Percentiles rank a stretch among this genome's conserved stretches.
Conservation (phyloP, 1,140 invertebrate genomes). For the Procambarus clarkii region DNA sequence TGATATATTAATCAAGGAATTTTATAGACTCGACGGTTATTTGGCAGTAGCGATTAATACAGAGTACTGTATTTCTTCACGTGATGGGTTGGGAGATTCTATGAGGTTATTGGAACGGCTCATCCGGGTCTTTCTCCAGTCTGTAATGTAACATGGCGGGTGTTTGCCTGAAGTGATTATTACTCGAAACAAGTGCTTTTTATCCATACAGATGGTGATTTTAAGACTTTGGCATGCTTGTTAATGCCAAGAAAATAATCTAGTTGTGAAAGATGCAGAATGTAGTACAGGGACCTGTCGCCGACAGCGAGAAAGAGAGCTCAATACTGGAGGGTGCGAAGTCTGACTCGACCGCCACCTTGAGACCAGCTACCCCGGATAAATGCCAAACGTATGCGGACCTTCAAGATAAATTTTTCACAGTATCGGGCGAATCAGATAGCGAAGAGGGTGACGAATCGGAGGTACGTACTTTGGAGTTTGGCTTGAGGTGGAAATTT, state of each 20-base stretch:
- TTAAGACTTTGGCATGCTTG: constrained; percentile 54
- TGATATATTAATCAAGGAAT: neutral
- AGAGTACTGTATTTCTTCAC: neutral
- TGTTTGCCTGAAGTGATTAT: constrained; percentile 51
- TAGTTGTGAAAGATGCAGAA: constrained; percentile 71
- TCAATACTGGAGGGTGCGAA: constrained; percentile 57
- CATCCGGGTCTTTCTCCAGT: constrained; percentile 57
- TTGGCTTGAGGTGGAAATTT: neutral
- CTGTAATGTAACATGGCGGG: constrained; percentile 59
- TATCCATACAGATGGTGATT: constrained; percentile 54
- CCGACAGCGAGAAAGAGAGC: constrained; percentile 69
- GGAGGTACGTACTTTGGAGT: constrained; percentile 48
- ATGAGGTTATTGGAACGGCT: constrained; percentile 20
- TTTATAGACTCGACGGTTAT: neutral
- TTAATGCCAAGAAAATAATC: constrained; percentile 54
- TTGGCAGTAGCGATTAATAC: neutral
- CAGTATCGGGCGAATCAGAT: constrained; percentile 69
- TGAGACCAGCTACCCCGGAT: constrained; percentile 51
- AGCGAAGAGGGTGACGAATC: constrained; percentile 70
- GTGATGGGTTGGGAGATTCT: constrained; percentile 24
- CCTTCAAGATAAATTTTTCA: constrained; percentile 71
- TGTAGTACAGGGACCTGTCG: constrained; percentile 64
- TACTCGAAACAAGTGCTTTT: constrained; percentile 37
- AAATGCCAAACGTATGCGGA: constrained; percentile 71
- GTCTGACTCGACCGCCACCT: constrained; percentile 24